phyloP scores from a whole-genome alignment of 2,888 invertebrate species.

The Drosophila colorata region DNA sequence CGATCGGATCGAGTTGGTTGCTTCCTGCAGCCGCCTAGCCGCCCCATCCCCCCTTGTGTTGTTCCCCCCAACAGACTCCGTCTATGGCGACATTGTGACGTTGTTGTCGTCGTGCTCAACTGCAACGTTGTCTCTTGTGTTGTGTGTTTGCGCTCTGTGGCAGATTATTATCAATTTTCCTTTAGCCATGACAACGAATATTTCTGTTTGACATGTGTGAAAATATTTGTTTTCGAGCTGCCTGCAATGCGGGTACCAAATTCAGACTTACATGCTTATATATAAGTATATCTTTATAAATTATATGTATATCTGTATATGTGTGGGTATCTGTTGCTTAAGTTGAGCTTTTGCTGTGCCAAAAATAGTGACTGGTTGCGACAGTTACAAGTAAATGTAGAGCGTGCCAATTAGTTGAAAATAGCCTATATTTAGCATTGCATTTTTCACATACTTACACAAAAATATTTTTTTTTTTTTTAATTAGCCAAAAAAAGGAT shows the following conservation, averaged over 20 bases:
- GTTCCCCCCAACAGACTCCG: constrained; percentile 4
- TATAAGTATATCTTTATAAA: background rate
- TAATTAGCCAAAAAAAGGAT: too few relatives aligned
- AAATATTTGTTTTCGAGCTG: constrained; percentile 69
- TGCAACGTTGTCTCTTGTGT: constrained; percentile 23
- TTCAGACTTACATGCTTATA: constrained; percentile 11
- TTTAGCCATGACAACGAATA: constrained; percentile 77
- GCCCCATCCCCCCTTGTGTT: constrained; percentile 1
- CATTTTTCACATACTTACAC: background rate
- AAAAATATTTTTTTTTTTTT: background rate
- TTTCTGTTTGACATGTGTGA: constrained; percentile 71
- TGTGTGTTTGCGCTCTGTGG: constrained; percentile 47
- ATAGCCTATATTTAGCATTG: background rate
- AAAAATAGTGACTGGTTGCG: background rate
- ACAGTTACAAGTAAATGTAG: constrained; percentile 1
- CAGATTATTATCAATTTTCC: constrained; percentile 73
- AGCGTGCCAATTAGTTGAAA: constrained; percentile 11
- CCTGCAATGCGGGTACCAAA: constrained; percentile 54
- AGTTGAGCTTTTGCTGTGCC: constrained; percentile 17
- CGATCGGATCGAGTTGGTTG: constrained; percentile 68
- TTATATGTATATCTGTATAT: background rate
- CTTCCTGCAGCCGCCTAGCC: constrained; percentile 16
- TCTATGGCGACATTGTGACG: constrained; percentile 55
- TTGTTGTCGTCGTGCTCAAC: constrained; percentile 61
- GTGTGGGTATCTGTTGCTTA: constrained; percentile 1